Evolutionary conservation across 2,113 vertebrate genomes (phyloP), one percentile per base, ranked within the genome.

Genomic region (Phocoena sinus): DNA sequence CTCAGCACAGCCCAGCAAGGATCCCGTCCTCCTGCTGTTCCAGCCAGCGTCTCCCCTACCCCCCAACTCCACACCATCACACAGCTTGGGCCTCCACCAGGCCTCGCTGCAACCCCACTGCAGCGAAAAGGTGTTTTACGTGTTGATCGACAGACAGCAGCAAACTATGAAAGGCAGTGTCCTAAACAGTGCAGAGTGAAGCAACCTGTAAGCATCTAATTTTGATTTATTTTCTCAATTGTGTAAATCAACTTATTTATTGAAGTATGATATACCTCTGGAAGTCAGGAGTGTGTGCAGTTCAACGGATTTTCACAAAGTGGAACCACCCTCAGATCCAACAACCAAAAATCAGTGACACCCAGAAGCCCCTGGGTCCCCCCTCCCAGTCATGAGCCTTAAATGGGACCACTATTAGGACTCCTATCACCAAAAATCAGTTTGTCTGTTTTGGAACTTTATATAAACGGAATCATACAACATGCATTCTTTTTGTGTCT

Each of bases 21-120:
- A 50, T 2, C 2, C 17, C 2, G 11, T 44, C 65, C 8, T 1
- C 1, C 0, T 3, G 18, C 13, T 38, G 2, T 12, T n/a, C 65
- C 65, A 50, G 26, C 36, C 63, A 23, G 74, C 8, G 12, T 53
- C 11, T n/a, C 3, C 25, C 18, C 71, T 13, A 41, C 25, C 62
- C 5, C 18, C 26, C 18, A 21, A 58, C 17, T 17, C 67, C 58
- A 50, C 13, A 5, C 10, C 12, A 1, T 41, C 53, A 6, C 11
- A 13, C 28, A 2, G 77, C 77, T 38, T n/a, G 7, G 58, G 60
- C 15, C 12, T 31, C 38, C 2, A 0, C 26, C 47, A 41, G 60
- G n/a, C 31, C 87, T 65, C 10, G 0, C 13, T 26, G 3, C 0
- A 0, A 18, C 80, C 23, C 23, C 65, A 25, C 17, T 4, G 50